Percentiles rank a stretch among this genome's conserved stretches.
These are phyloP conservation scores for Megalurothrips usitatus DNA, from an alignment of 2,888 invertebrate species.

Conservation along the genomic window DNA sequence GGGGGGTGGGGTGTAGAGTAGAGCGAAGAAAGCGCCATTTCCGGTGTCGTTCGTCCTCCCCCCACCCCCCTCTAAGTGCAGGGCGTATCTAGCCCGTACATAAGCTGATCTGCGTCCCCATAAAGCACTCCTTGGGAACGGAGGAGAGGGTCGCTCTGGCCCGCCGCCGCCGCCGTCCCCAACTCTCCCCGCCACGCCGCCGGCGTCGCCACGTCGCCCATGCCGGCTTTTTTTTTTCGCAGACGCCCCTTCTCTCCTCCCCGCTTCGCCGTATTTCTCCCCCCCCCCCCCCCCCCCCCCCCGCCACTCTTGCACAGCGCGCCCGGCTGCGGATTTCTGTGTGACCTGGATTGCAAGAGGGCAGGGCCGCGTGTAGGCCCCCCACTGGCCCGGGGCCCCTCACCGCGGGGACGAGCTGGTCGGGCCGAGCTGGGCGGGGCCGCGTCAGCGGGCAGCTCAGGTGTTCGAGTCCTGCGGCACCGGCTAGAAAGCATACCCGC, in stretches of 20 bases:
- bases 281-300: neutral
- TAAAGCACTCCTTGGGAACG: neutral
- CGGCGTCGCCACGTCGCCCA: neutral
- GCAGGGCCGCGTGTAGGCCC: too few relatives aligned
- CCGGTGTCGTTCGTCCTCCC: constrained; percentile 15
- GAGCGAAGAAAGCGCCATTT: constrained; percentile 16
- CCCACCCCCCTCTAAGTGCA: neutral
- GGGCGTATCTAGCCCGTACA: constrained; percentile 18
- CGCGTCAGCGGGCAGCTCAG: too few relatives aligned
- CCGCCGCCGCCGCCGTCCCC: neutral
- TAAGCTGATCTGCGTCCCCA: constrained; percentile 24
- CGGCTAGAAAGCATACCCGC: too few relatives aligned
- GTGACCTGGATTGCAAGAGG: neutral
- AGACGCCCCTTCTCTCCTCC: constrained; percentile 4
- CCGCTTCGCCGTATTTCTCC: neutral
- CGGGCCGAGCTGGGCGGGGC: too few relatives aligned
- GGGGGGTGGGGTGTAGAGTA: neutral
- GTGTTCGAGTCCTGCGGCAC: too few relatives aligned
- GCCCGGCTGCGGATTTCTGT: neutral
- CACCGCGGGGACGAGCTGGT: too few relatives aligned
- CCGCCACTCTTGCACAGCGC: neutral
- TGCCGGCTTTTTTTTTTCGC: constrained; percentile 1
- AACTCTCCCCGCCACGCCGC: neutral
- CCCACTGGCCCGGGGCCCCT: too few relatives aligned
- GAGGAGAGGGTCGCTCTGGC: constrained; percentile 6